Conservation (phyloP, 2,888 invertebrate species). For the Zhuqinia jingwanae region DNA sequence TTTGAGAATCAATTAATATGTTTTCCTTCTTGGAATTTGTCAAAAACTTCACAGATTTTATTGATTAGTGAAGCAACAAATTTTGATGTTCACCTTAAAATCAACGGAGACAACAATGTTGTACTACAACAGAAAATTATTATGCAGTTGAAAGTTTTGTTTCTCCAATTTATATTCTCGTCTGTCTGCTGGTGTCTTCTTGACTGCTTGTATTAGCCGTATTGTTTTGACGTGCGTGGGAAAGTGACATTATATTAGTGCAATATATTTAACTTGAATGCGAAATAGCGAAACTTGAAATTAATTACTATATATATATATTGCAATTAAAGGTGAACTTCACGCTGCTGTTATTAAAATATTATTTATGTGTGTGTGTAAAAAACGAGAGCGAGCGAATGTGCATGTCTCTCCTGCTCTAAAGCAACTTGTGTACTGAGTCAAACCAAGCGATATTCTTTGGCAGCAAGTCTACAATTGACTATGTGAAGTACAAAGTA, state of each 20-base stretch:
- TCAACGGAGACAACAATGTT: neutral
- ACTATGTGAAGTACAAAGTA: neutral
- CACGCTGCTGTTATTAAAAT: conserved; percentile 1
- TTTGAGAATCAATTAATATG: too few species aligned
- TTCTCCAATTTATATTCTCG: neutral
- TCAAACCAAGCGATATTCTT: neutral
- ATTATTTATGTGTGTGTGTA: neutral
- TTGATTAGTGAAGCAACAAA: too few species aligned
- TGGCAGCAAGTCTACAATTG: neutral
- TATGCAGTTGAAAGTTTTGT: neutral
- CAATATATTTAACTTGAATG: neutral
- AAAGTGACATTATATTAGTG: neutral
- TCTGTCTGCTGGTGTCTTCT: neutral
- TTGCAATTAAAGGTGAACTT: neutral
- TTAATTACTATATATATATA: too few species aligned
- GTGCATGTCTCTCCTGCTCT: conserved; percentile 7
- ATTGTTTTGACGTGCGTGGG: conserved; percentile 7
- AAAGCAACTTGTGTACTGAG: neutral
- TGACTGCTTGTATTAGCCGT: neutral
- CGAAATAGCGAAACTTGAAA: neutral
- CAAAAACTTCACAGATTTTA: too few species aligned
- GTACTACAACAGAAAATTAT: neutral
- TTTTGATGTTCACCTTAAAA: neutral
- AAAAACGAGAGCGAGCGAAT: neutral
- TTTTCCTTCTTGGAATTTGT: too few species aligned